phyloP scores from a whole-genome alignment of 2,113 vertebrate genomes.

The Amphiprion ocellaris region DNA sequence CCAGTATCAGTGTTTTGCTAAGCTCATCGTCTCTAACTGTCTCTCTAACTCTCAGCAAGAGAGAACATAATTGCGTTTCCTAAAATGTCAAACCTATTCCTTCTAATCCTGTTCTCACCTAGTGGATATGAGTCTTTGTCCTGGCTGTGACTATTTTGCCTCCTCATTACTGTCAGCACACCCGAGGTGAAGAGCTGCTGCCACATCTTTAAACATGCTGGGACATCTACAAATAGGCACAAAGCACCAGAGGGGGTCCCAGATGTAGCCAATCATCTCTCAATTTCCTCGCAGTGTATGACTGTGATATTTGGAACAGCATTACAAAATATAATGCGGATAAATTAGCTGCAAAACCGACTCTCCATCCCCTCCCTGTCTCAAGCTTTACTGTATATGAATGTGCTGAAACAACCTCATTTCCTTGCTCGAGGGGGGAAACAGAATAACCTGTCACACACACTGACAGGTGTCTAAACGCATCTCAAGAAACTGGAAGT shows the following conservation, averaged over 20 bases:
- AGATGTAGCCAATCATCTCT: conserved; percentile 41
- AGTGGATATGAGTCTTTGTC: not conserved
- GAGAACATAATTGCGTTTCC: not conserved
- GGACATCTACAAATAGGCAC: conserved; percentile 17
- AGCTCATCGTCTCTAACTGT: no score
- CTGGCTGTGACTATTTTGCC: not conserved
- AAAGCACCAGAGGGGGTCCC: conserved; percentile 40
- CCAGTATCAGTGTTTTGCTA: no score
- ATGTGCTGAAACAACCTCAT: conserved; percentile 20
- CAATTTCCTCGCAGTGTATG: not conserved
- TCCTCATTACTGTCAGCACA: conserved; percentile 1
- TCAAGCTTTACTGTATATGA: conserved; percentile 3
- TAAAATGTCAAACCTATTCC: no score
- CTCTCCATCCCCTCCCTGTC: not conserved
- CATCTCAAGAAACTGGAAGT: conserved; percentile 44
- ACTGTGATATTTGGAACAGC: conserved; percentile 2
- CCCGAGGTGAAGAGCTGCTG: conserved; percentile 13
- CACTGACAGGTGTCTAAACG: conserved; percentile 68
- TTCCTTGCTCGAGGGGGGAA: conserved; percentile 14
- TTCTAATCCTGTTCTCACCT: not conserved
- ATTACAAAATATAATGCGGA: not conserved
- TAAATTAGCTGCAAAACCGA: conserved; percentile 1
- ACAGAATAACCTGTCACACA: conserved; percentile 46
- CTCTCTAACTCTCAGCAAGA: not conserved
- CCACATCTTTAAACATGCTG: conserved; percentile 10